Base-by-base conservation (phyloP, 2,888 invertebrate species). In the Hedya salicella region DNA sequence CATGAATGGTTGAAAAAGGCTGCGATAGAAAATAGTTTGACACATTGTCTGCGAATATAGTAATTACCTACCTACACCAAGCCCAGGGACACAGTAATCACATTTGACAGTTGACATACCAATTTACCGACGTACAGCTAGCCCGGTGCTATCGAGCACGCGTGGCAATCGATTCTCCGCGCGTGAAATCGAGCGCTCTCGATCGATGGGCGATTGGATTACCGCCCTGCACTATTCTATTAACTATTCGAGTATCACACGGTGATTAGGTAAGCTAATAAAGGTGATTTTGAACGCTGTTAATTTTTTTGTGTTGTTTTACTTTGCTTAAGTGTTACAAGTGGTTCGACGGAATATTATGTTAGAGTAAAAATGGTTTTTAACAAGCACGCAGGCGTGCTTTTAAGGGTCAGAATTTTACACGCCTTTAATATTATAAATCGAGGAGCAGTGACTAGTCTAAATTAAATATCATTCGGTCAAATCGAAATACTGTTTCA, bases 141-240 rank as follows among this genome's bases (percentile, higher is more conserved):
- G 14, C 42, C 30, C 49, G 44, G 19, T 21, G 50, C 64, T 56
- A 62, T 49, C 36, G 30, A 50, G 30, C 61, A 48, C 61, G 48
- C 78, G 87, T 60, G 52, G 73, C 78, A 87, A 91, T 90, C 89
- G 87, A 91, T 91, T 90, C 78, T 73, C 88, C 87, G 80, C 78
- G 89, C 89, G 88, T 92, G 89, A 91, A 92, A 91, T 91, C 88
- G 85, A 82, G 78, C 82, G 79, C 81, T 85, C 80, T 84, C 87
- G 85, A 85, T 87, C 78, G 78, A 78, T 80, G 76, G 80, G 75
- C 78, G 79, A 86, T 84, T 87, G 85, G 85, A 88, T 88, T 89
- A 86, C 73, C 77, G 79, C 79, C 76, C 78, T 69, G 68, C 61
- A 53, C 66, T 61, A 63, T 67, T 70, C 68, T 70, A 68, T 70